phyloP scores from a whole-genome alignment of 2,113 vertebrate species.

The Nycticorax nycticorax region DNA sequence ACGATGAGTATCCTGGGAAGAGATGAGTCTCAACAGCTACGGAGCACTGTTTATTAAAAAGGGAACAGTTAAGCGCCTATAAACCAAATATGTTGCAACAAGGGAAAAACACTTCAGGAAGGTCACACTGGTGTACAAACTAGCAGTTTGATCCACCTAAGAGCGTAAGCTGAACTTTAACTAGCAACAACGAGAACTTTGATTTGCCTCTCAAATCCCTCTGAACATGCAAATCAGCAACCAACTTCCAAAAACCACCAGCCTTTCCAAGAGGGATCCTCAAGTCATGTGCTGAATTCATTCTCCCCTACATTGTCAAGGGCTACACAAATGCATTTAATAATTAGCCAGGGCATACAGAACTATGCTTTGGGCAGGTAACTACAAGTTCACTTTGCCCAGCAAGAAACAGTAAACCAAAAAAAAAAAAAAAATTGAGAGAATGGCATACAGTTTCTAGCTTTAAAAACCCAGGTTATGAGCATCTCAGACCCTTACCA shows the following conservation, averaged over 20 bases:
- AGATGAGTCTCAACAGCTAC: background rate
- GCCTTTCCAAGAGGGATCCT: background rate
- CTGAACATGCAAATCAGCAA: background rate
- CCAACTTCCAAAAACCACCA: background rate
- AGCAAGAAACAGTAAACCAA: slow-evolving; percentile 2
- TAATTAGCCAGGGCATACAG: background rate
- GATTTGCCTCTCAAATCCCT: background rate
- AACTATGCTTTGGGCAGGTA: background rate
- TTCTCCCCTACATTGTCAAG: background rate
- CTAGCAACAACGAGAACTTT: background rate
- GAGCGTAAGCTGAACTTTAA: background rate
- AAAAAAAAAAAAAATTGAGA: background rate
- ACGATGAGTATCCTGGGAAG: background rate
- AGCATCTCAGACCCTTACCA: background rate
- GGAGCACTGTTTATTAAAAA: background rate
- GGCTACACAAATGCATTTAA: background rate
- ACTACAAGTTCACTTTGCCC: background rate
- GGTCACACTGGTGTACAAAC: background rate
- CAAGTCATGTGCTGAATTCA: background rate
- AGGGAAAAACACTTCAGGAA: background rate
- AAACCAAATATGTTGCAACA: background rate
- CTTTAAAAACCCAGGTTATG: background rate
- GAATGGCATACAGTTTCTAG: background rate
- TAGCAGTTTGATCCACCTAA: background rate
- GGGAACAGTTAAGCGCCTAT: background rate